Evolutionary conservation across 2,113 vertebrate genomes (phyloP).

Genomic region (Crotophaga sulcirostris): DNA sequence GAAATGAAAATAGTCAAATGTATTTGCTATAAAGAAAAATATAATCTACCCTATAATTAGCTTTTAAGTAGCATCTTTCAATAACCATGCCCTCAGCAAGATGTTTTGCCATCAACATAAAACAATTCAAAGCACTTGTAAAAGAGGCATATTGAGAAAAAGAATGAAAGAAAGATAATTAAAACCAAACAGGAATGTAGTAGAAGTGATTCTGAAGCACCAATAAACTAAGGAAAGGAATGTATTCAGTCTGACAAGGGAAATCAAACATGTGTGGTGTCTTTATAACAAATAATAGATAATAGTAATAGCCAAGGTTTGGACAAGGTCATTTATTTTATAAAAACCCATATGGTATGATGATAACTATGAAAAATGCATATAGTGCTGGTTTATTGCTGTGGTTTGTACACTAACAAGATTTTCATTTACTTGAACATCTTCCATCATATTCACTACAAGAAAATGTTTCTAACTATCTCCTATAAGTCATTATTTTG

Average conservation of each 20-base stretch:
- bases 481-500: not conserved
- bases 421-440: not conserved
- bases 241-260: not conserved
- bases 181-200: not conserved
- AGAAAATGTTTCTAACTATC: constrained; percentile 6
- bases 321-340: not conserved
- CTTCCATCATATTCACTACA: not conserved
- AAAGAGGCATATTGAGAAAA: not conserved
- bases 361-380: not conserved
- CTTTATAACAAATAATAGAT: not conserved
- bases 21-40: not conserved
- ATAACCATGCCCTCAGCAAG: not conserved
- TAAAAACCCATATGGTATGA: not conserved
- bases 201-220: not conserved
- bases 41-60: not conserved
- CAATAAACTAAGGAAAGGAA: not conserved
- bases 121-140: not conserved
- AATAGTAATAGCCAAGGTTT: not conserved
- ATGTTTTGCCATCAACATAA: constrained; percentile 4
- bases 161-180: constrained; percentile 25
- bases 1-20: not conserved
- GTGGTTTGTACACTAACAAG: not conserved
- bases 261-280: not conserved
- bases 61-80: not conserved
- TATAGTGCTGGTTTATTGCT: not conserved